Evolutionary conservation across 1,140 invertebrate genomes (phyloP), one percentile per base, ranked within the genome.

Genomic region (Chymomyza costata): DNA sequence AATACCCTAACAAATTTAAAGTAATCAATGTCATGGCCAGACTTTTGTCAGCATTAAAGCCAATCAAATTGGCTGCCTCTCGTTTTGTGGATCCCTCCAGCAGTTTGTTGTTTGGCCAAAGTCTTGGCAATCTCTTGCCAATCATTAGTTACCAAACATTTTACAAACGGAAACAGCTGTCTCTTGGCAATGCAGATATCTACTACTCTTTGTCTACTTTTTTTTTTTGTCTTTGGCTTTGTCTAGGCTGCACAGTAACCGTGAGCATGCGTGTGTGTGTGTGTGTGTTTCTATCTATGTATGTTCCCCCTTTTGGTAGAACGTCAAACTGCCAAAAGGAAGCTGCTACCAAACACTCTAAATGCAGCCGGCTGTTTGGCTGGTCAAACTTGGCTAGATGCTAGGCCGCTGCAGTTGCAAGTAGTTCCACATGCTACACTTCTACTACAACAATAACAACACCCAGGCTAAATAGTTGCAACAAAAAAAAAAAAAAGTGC

Each of bases 111-210:
- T 8, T 25, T 8, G 3, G 25, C 10, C 19, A 51, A 51, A n/a
- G n/a, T n/a, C n/a, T 49, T 55, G 54, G 69, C 55, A 74, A 74
- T 70, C 71, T 69, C 57, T 78, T 76, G 71, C 71, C 71, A 76
- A 71, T 78, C 71, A 66, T 63, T 63, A 19, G 64, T 14, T 46
- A 58, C 66, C 71, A 76, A 76, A 76, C 71, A 76, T 76, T 76
- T 76, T 66, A 73, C 73, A 80, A 80, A 80, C 73, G 73, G 73
- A 80, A 80, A 80, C 73, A 80, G 73, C 73, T 80, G 73, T 80
- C 73, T 62, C 53, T 25, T 51, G 41, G 61, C 67, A 64, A n/a
- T 80, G 67, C 57, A 65, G 47, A 40, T 51, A 32, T 28, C 37
- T 28, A 14, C 28, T 18, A 18, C 28, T 16, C n/a, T 34, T 34